Percentiles rank a stretch among this genome's conserved stretches.
These are phyloP conservation scores for Podotricha telesiphe DNA, from an alignment of 2,888 invertebrate species.

Conservation along the genomic window DNA sequence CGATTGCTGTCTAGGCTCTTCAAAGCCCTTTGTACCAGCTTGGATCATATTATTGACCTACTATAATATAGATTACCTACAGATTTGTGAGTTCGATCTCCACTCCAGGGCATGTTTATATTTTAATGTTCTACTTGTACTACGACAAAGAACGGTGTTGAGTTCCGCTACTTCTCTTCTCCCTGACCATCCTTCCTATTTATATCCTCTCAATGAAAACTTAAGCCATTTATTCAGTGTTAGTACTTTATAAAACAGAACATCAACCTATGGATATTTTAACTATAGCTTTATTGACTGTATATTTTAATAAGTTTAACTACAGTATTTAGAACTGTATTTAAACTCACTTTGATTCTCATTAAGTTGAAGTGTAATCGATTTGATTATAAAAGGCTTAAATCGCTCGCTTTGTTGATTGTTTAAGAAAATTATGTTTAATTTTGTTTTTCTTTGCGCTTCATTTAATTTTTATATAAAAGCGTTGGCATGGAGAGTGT, in stretches of 20 bases:
- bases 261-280: too few species aligned
- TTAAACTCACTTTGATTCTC: neutral
- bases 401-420: neutral
- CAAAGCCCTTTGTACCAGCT: conserved; percentile 37
- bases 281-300: too few species aligned
- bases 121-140: too few species aligned
- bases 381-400: neutral
- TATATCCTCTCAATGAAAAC: too few species aligned
- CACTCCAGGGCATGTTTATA: neutral
- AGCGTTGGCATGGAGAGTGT: too few species aligned
- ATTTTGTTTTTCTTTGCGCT: too few species aligned
- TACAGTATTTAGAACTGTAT: neutral
- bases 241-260: too few species aligned
- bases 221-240: too few species aligned
- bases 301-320: neutral
- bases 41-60: conserved; percentile 33
- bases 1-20: conserved; percentile 42
- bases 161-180: too few species aligned
- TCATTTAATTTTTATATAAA: too few species aligned
- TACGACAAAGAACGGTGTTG: too few species aligned
- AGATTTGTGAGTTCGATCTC: neutral
- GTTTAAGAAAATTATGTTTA: neutral
- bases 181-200: too few species aligned
- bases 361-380: neutral
- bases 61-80: conserved; percentile 16